Percentiles rank a stretch among this genome's conserved stretches.
phyloP scores from a whole-genome alignment of 2,888 invertebrate genomes.

The Linnaemya tessellans region DNA sequence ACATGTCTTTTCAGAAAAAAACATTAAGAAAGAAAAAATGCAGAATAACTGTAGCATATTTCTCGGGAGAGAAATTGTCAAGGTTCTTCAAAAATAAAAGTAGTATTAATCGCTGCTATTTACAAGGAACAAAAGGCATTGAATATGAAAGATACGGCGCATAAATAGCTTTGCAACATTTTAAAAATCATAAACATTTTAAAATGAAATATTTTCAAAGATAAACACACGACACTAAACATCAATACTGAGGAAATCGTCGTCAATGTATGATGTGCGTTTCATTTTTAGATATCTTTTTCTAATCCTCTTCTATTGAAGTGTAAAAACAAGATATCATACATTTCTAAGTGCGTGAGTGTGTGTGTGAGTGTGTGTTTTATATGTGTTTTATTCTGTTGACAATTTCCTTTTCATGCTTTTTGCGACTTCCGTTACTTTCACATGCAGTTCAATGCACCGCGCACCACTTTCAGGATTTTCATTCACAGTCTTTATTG shows the following conservation, averaged over 20 bases:
- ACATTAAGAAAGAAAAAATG: too few relatives aligned
- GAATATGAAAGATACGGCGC: neutral
- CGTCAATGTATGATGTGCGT: neutral
- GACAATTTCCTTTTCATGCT: slow-evolving; percentile 46
- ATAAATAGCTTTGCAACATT: neutral
- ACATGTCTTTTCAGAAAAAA: too few relatives aligned
- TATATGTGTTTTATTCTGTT: slow-evolving; percentile 7
- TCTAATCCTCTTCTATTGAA: neutral
- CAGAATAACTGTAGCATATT: too few relatives aligned
- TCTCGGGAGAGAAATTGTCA: too few relatives aligned
- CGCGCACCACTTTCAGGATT: neutral
- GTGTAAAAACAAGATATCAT: neutral
- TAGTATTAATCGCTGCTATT: neutral
- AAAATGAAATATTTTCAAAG: too few relatives aligned
- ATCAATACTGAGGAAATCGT: neutral
- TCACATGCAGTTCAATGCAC: slow-evolving; percentile 14
- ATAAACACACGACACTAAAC: neutral
- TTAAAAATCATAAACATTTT: neutral
- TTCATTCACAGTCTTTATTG: too few relatives aligned
- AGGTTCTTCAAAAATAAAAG: too few relatives aligned
- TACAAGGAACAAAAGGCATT: too few relatives aligned
- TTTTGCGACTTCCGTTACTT: slow-evolving; percentile 41
- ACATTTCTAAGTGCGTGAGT: neutral
- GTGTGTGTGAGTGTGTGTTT: too few relatives aligned
- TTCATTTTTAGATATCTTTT: neutral